Evolutionary conservation across 1,140 invertebrate genomes (phyloP), one percentile per base, ranked within the genome.

Genomic region (Drosophila orosa): DNA sequence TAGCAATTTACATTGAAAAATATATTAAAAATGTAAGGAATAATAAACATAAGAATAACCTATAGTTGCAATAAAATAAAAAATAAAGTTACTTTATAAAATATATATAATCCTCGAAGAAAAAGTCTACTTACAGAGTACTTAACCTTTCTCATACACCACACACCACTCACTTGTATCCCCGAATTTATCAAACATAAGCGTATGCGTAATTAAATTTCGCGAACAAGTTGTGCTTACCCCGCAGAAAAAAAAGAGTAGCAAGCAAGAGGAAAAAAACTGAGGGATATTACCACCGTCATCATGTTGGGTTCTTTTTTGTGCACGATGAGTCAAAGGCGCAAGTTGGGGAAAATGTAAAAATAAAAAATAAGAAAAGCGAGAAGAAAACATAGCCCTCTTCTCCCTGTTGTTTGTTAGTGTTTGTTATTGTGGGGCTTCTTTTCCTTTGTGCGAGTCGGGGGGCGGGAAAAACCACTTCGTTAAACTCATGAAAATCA

Each of bases 401-500:
- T n/a, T 24, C 24, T 50, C 22, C 27, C 52, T 33, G 63, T 63
- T 73, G 73, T 63, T 78, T 82, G 80, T 40, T 77, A 76, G 61
- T 69, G 72, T 78, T 78, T 86, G 82, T 62, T 82, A 62, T 81
- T 67, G 50, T 71, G 69, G 69, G 83, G 55, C 44, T 84, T 71
- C 56, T 52, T 50, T 58, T 60, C 39, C 73, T 60, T 55, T 68
- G 73, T 76, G 63, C 35, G 10, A 59, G 50, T 44, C 27, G 65
- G 50, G 31, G 29, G 59, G 10, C 17, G 66, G 59, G 45, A 40
- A 22, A 62, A 69, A 74, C 65, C 83, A 87, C 84, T 87, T 87
- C 83, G 83, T 87, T 87, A 89, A 80, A 77, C 84, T 89, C 76
- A 77, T 87, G 84, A 89, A 87, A 87, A 87, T 87, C 83, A 80